These are phyloP conservation scores for Scaptomyza pallida DNA, from an alignment of 1,140 invertebrate species.

Conservation along the genomic window DNA sequence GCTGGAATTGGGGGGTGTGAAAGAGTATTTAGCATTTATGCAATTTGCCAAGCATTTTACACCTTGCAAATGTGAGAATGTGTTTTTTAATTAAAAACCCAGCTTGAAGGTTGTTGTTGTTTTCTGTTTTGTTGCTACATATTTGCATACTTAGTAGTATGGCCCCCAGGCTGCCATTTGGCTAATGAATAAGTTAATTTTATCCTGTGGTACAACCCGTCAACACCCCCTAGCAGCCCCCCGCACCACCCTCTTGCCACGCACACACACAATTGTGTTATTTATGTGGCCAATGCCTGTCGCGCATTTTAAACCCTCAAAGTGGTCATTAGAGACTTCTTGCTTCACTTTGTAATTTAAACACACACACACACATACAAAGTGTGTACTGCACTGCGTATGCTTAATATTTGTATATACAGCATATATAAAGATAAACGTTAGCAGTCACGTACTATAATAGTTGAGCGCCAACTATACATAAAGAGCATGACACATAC, in stretches of 20 bases:
- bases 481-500: neutral
- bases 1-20: slow-evolving; percentile 10
- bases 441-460: slow-evolving; percentile 57
- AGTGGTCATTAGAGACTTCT: slow-evolving; percentile 77
- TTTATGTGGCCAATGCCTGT: slow-evolving; percentile 75
- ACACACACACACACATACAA: slow-evolving; percentile 16
- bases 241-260: neutral
- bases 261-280: slow-evolving; percentile 43
- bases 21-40: slow-evolving; percentile 38
- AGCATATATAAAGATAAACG: slow-evolving; percentile 42
- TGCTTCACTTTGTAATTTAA: slow-evolving; percentile 70
- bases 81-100: slow-evolving; percentile 49
- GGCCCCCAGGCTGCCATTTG: slow-evolving; percentile 68
- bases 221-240: slow-evolving; percentile 11
- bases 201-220: slow-evolving; percentile 27
- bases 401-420: slow-evolving; percentile 60
- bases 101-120: slow-evolving; percentile 22
- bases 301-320: slow-evolving; percentile 79
- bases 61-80: slow-evolving; percentile 69
- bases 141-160: slow-evolving; percentile 39
- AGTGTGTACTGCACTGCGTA: slow-evolving; percentile 61
- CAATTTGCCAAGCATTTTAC: slow-evolving; percentile 73
- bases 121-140: neutral
- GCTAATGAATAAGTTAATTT: slow-evolving; percentile 82
- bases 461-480: slow-evolving; percentile 51